Evolutionary conservation across 2,113 vertebrate species (phyloP).

Genomic region (Acrocephalus kingi): DNA sequence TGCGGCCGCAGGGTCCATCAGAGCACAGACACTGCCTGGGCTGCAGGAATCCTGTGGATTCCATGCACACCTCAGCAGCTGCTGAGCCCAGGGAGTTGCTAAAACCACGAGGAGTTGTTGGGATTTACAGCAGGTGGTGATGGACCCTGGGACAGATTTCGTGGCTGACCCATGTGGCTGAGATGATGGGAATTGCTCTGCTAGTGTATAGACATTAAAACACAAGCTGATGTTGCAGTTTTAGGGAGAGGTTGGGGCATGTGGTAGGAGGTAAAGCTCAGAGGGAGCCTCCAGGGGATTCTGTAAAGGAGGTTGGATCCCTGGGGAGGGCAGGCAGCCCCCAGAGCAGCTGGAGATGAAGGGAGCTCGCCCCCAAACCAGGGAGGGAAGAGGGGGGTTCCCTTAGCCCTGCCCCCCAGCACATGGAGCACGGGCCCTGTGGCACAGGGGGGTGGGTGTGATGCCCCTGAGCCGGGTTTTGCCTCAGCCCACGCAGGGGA

Average conservation of each 20-base stretch:
- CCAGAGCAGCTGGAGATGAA: neutral
- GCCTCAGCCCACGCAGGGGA: neutral
- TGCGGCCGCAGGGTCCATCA: accelerated
- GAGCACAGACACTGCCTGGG: accelerated
- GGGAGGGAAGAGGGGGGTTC: neutral
- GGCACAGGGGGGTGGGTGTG: neutral
- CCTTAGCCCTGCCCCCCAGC: neutral
- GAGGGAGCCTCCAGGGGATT: neutral
- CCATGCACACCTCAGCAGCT: accelerated
- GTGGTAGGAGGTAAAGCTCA: neutral
- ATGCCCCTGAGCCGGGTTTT: neutral
- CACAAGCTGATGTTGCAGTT: accelerated
- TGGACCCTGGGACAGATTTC: neutral
- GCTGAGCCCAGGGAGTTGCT: neutral
- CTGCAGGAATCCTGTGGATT: accelerated
- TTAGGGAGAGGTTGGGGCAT: accelerated
- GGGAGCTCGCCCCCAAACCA: neutral
- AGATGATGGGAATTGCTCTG: neutral
- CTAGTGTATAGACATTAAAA: accelerated
- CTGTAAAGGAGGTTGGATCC: neutral
- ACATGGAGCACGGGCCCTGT: neutral
- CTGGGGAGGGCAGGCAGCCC: neutral
- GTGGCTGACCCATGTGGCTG: neutral
- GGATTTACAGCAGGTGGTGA: neutral
- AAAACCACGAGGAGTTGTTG: neutral